phyloP scores from a whole-genome alignment of 2,113 vertebrate species.

The Apteryx owenii region DNA sequence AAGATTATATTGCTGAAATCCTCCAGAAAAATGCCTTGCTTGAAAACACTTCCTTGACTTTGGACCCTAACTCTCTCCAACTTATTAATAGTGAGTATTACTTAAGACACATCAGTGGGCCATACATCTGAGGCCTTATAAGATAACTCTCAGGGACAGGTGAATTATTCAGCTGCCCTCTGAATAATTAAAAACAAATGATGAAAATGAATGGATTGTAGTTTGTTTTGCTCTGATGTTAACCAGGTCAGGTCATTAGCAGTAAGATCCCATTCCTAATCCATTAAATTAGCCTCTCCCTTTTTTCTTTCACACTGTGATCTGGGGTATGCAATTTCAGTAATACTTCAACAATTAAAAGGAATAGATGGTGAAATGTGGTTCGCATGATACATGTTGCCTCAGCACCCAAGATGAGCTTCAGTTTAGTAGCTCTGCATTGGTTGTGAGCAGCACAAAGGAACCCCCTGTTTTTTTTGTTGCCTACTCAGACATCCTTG shows the following conservation, averaged over 20 bases:
- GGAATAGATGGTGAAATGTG: rapidly evolving
- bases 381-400: background rate
- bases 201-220: background rate
- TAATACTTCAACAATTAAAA: background rate
- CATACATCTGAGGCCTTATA: background rate
- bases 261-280: background rate
- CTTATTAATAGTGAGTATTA: conserved; percentile 81
- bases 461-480: background rate
- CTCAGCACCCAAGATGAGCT: background rate
- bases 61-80: conserved; percentile 78
- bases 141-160: background rate
- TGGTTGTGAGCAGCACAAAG: background rate
- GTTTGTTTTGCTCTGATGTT: background rate
- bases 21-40: conserved; percentile 84
- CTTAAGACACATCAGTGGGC: background rate
- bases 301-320: background rate
- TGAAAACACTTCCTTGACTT: conserved; percentile 80
- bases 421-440: background rate
- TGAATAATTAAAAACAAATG: background rate
- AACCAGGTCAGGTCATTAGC: background rate
- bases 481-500: background rate
- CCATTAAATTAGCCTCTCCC: background rate
- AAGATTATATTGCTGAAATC: conserved; percentile 80
- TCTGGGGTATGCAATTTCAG: background rate
- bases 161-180: background rate